Evolutionary conservation across 2,113 vertebrate species (phyloP).

Genomic region (Gasterosteus aculeatus): DNA sequence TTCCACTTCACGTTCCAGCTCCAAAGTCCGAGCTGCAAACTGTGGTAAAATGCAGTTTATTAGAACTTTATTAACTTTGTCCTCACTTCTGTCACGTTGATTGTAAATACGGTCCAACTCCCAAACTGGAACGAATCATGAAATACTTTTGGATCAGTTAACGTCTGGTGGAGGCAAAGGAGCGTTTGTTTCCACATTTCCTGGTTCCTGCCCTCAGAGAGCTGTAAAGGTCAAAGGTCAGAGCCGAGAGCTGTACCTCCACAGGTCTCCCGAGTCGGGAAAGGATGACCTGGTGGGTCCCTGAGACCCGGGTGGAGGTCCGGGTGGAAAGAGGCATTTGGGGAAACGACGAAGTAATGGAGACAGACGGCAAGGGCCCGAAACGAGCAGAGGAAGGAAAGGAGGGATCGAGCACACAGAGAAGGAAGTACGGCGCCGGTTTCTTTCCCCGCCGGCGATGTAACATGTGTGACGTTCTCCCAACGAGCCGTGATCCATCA

Average conservation of each 20-base stretch:
- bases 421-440: slow-evolving; percentile 40
- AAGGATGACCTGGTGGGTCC: slow-evolving; percentile 68
- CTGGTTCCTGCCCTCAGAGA: background rate
- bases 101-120: too few relatives aligned
- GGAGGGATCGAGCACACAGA: slow-evolving; percentile 31
- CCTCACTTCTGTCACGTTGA: too few relatives aligned
- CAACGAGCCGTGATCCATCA: background rate
- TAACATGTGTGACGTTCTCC: background rate
- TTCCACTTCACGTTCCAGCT: too few relatives aligned
- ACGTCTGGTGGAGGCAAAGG: too few relatives aligned
- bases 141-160: too few relatives aligned
- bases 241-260: background rate
- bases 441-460: slow-evolving; percentile 41
- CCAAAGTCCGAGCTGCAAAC: too few relatives aligned
- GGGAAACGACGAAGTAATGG: slow-evolving; percentile 77
- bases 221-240: background rate
- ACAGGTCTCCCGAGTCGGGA: slow-evolving; percentile 62
- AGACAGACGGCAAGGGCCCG: slow-evolving; percentile 18
- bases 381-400: slow-evolving; percentile 30
- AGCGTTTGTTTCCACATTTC: too few relatives aligned
- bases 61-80: too few relatives aligned
- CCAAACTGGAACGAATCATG: too few relatives aligned
- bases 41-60: too few relatives aligned
- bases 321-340: slow-evolving; percentile 22
- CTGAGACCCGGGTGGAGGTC: slow-evolving; percentile 58